Percentiles rank a stretch among this genome's conserved stretches.
Evolutionary conservation across 2,888 invertebrate species (phyloP).

Genomic region (Geophilus truncorum): DNA sequence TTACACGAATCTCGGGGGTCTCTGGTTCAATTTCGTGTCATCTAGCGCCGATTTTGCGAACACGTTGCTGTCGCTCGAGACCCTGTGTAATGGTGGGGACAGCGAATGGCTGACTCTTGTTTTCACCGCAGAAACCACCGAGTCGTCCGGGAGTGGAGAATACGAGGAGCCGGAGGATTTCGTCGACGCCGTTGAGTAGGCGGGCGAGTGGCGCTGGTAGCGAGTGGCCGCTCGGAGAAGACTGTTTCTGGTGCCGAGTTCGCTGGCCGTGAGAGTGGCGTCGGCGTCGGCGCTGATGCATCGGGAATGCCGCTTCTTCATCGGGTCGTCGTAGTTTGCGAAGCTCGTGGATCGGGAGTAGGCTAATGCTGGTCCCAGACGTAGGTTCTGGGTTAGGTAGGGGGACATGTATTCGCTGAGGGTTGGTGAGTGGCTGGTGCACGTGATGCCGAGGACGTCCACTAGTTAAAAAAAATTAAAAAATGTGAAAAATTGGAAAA

Average conservation of each 20-base stretch:
- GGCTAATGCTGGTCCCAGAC: not conserved
- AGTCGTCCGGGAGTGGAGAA: not conserved
- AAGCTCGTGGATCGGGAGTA: not conserved
- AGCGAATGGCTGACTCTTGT: not conserved
- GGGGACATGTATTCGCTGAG: conserved; percentile 1
- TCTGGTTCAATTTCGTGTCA: not conserved
- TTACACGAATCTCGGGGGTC: not conserved
- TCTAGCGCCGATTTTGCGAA: not conserved
- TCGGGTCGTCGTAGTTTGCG: conserved; percentile 7
- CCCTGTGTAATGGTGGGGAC: not conserved
- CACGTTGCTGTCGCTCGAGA: conserved; percentile 1
- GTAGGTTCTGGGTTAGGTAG: not conserved
- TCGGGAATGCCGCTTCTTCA: not conserved
- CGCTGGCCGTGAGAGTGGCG: not conserved
- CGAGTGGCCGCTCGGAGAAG: not conserved
- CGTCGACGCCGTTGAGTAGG: conserved; percentile 25
- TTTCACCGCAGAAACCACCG: not conserved
- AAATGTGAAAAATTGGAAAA: not conserved
- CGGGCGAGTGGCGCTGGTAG: conserved; percentile 20
- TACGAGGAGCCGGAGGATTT: conserved; percentile 5
- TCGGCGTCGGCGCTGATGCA: not conserved
- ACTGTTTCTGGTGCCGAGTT: conserved; percentile 25
- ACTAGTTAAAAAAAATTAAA: conserved; percentile 12
- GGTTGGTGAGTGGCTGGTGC: not conserved
- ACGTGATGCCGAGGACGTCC: not conserved